A percentile compares a stretch with the other conserved stretches of the same genome.
Evolutionary conservation across 1,140 invertebrate genomes (phyloP).

Genomic region (Steinernema khuongi): DNA sequence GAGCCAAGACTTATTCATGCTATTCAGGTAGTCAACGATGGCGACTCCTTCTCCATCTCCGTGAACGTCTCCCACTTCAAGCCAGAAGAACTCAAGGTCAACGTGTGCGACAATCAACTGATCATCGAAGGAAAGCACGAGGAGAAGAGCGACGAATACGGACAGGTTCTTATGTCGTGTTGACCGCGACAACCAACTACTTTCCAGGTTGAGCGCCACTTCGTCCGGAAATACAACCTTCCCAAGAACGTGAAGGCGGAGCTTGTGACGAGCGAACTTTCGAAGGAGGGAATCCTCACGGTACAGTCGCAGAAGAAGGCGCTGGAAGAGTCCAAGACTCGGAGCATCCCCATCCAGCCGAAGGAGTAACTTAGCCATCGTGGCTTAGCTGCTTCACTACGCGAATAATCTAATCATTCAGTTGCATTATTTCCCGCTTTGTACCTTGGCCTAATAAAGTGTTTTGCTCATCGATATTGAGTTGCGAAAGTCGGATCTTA

Average conservation of each 20-base stretch:
- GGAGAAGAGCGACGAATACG: conserved; percentile 45
- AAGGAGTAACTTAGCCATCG: conserved; percentile 34
- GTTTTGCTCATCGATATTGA: too few species aligned
- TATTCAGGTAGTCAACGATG: conserved; percentile 37
- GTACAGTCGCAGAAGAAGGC: conserved; percentile 40
- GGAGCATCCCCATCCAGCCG: conserved; percentile 46
- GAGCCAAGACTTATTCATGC: background rate
- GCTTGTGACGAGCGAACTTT: conserved; percentile 42
- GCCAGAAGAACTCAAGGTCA: conserved; percentile 49
- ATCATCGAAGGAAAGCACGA: conserved; percentile 48
- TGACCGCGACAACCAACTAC: background rate
- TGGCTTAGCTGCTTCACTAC: background rate
- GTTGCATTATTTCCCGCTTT: too few species aligned
- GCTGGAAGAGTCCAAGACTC: conserved; percentile 37
- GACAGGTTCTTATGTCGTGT: conserved; percentile 24
- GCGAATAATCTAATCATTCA: too few species aligned
- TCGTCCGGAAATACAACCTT: conserved; percentile 46
- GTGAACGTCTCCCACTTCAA: conserved; percentile 45
- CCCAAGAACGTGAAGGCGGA: conserved; percentile 42
- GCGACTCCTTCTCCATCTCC: conserved; percentile 37
- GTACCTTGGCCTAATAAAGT: too few species aligned
- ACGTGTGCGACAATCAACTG: conserved; percentile 46
- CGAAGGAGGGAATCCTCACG: conserved; percentile 45
- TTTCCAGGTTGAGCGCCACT: conserved; percentile 42
- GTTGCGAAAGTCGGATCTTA: too few species aligned